These are phyloP conservation scores for Turritopsis rubra DNA, from an alignment of 30 jellyfish, hydroid and myxozoan species.

Conservation along the genomic window DNA sequence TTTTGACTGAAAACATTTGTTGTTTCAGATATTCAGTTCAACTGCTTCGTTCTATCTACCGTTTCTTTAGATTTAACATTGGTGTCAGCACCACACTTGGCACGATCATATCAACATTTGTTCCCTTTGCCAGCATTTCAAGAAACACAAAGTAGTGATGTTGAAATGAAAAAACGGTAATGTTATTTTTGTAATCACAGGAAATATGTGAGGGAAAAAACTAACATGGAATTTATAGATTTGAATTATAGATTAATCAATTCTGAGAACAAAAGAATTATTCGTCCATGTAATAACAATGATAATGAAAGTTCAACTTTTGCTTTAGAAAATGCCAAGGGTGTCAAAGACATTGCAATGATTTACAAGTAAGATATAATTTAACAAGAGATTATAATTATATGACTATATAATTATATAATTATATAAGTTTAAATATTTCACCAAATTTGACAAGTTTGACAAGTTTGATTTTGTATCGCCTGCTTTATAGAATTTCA, in stretches of 20 bases:
- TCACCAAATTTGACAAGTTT: no score
- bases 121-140: constrained; percentile 78
- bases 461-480: neutral
- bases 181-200: no score
- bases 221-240: no score
- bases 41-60: neutral
- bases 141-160: constrained; percentile 38
- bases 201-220: no score
- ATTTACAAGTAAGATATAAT: constrained; percentile 36
- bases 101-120: constrained; percentile 88
- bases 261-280: no score
- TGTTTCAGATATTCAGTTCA: neutral
- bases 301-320: neutral
- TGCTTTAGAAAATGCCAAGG: constrained; percentile 57
- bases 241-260: no score
- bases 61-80: constrained; percentile 52
- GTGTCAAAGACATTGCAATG: constrained; percentile 52
- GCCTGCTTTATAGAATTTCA: neutral
- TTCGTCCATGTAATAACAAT: neutral
- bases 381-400: neutral
- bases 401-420: no score
- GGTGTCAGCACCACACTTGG: constrained; percentile 93
- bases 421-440: no score
- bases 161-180: constrained; percentile 9
- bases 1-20: neutral